Percentiles rank a stretch among this genome's conserved stretches.
Evolutionary conservation across 2,113 vertebrate species (phyloP).

Genomic region (Gavia stellata): DNA sequence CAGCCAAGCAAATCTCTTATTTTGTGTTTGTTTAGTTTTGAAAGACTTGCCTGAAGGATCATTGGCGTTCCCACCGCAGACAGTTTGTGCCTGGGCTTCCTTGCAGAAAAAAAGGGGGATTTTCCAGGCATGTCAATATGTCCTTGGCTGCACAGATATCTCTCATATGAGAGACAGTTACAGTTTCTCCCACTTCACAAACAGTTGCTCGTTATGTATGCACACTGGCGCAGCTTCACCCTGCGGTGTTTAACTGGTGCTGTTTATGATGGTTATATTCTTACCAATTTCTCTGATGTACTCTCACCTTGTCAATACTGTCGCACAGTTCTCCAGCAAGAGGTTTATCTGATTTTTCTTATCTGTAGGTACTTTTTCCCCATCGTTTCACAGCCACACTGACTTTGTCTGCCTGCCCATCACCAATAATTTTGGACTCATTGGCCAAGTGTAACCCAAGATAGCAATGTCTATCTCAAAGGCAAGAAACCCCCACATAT

Average conservation of each 20-base stretch:
- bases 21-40: conserved; percentile 40
- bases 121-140: conserved; percentile 52
- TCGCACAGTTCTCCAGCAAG: neutral
- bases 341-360: neutral
- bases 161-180: neutral
- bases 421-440: neutral
- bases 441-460: neutral
- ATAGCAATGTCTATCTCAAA: neutral
- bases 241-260: neutral
- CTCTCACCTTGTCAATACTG: conserved; percentile 23
- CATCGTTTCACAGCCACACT: fast-evolving
- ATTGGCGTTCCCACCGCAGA: conserved; percentile 17
- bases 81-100: conserved; percentile 43
- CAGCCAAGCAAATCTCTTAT: neutral
- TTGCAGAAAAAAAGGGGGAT: neutral
- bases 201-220: conserved; percentile 27
- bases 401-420: neutral
- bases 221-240: neutral
- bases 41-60: conserved; percentile 51
- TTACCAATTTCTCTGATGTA: neutral
- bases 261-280: neutral
- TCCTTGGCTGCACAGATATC: conserved; percentile 38
- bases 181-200: conserved; percentile 2
- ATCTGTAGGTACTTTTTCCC: neutral
- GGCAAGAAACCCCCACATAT: neutral